These are phyloP conservation scores for Cerastis leucographa DNA, from an alignment of 2,888 invertebrate species.

Conservation along the genomic window DNA sequence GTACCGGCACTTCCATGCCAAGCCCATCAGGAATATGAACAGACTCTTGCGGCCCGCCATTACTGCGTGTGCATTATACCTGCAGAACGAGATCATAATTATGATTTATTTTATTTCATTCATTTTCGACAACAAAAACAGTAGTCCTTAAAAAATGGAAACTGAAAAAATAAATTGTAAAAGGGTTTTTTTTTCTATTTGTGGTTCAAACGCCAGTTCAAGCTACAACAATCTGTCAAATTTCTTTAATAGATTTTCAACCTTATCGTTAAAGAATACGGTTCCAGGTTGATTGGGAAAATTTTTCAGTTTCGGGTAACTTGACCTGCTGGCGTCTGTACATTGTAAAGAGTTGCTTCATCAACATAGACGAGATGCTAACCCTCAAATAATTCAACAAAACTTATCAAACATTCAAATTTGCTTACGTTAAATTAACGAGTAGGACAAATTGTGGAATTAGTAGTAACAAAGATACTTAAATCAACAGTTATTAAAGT, in stretches of 20 bases:
- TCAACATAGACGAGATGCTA: neutral
- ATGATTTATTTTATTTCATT: neutral
- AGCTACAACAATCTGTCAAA: no score
- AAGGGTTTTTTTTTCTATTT: no score
- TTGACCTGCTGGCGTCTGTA: no score
- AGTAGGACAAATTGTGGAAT: neutral
- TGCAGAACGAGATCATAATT: slow-evolving; percentile 8
- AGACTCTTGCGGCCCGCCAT: slow-evolving; percentile 84
- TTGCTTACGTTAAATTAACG: no score
- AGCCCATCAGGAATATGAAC: slow-evolving; percentile 88
- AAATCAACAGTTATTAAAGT: neutral
- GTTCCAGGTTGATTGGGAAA: no score
- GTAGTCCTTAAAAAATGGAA: no score
- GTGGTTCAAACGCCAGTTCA: no score
- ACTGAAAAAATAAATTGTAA: no score
- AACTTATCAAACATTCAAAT: no score
- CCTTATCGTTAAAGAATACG: no score
- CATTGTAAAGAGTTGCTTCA: neutral
- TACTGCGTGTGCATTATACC: slow-evolving; percentile 35
- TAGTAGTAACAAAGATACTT: neutral
- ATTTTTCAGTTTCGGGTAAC: no score
- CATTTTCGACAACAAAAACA: neutral
- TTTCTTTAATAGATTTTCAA: no score
- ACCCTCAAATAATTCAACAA: neutral
- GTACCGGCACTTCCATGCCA: slow-evolving; percentile 89